These are phyloP conservation scores for Rhagonycha fulva DNA, from an alignment of 2,888 invertebrate species.

Conservation along the genomic window DNA sequence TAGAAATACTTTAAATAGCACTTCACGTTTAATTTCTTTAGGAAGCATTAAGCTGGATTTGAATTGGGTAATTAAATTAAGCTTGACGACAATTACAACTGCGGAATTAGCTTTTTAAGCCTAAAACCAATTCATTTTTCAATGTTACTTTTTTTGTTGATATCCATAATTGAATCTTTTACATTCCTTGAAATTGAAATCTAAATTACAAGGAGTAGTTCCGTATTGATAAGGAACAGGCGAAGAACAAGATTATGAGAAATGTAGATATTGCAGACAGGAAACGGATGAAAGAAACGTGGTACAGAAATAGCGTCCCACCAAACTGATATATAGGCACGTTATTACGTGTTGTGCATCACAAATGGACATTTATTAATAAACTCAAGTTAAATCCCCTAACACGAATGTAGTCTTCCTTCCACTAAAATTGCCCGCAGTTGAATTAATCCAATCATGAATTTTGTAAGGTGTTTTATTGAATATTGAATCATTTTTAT, in stretches of 20 bases:
- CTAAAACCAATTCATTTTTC: not conserved
- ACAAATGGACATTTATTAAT: constrained; percentile 23
- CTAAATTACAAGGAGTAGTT: constrained; percentile 3
- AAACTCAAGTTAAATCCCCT: constrained; percentile 9
- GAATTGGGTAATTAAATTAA: not conserved
- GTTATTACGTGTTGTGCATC: constrained; percentile 28
- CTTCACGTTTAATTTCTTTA: not conserved
- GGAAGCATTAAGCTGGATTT: not conserved
- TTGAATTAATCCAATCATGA: not conserved
- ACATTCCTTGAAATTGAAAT: not conserved
- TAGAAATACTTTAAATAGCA: not conserved
- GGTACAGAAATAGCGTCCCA: constrained; percentile 28
- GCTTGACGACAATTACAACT: not conserved
- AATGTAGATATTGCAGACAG: constrained; percentile 21
- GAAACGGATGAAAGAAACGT: constrained; percentile 27
- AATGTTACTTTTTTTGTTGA: no score
- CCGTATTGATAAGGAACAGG: constrained; percentile 9
- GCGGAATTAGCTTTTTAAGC: not conserved
- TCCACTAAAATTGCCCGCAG: not conserved
- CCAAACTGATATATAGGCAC: constrained; percentile 26
- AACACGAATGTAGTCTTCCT: not conserved
- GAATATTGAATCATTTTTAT: not conserved
- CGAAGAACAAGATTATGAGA: constrained; percentile 14
- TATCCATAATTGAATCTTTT: not conserved
- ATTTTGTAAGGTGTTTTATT: not conserved